Base-by-base conservation (phyloP, 2,797 vertebrate species). In the Crenuchus spilurus region DNA sequence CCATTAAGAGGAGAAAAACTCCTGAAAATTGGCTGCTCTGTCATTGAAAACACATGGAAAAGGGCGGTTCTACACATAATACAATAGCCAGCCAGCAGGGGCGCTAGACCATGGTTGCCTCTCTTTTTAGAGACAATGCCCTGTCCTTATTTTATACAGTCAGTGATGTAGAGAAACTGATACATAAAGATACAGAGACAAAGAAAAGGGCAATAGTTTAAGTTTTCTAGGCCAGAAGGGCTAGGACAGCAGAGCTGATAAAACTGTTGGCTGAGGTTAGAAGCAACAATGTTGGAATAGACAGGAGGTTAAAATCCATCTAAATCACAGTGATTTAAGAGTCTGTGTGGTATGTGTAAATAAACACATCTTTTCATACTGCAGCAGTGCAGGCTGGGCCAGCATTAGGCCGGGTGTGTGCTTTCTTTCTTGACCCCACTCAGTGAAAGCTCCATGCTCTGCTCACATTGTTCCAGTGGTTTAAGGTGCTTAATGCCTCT, bases 401-500 rank as follows among this genome's bases (percentile, higher is more conserved):
- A 48, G 31, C 22, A 14, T 31, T 62, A 3, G 6, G 6, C 26
- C 14, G 5, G 33, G 24, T 55, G 31, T 58, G 49, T 65, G 52
- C 33, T 60, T 70, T 76, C 64, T 8, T 62, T 55, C 30, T 52
- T n/a, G 64, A 67, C 65, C 16, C 30, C 22, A 31, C 61, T 71
- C 46, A 79, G 46, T 24, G 46, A 66, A 49, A 35, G 51, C 75
- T 69, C 24, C 74, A 58, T 74, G 24, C 51, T 64, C 35, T 24
- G 58, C 54, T 75, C 58, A 64, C 64, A 75, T 51, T 83, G 65
- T 70, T 72, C 58, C 24, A 24, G 42, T 78, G 69, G 60, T 41
- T n/a, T 80, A 70, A 72, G 26, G 57, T 73, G 61, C 66, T 74
- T 83, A 79, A 84, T 85, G 70, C 81, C 79, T 83, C 69, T 30